Evolutionary conservation across 2,113 vertebrate genomes (phyloP).

Genomic region (Stigmatopora argus): DNA sequence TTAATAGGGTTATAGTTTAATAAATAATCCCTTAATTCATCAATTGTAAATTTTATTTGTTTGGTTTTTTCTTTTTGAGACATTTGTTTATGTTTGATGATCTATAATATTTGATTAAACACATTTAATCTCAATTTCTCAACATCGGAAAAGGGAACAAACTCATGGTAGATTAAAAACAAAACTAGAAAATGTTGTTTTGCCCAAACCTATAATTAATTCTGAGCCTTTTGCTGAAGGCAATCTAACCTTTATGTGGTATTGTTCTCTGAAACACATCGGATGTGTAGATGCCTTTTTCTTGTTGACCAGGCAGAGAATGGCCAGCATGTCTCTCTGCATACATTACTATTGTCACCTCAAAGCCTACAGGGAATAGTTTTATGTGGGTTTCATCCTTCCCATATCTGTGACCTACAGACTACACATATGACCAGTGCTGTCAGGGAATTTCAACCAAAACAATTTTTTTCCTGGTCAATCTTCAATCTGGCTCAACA

Average conservation of each 20-base stretch:
- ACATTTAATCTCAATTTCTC: not conserved
- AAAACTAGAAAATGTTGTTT: not conserved
- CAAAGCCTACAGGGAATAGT: slow-evolving; percentile 20
- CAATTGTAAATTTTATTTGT: too few species aligned
- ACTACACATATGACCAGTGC: slow-evolving; percentile 22
- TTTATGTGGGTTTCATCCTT: slow-evolving; percentile 23
- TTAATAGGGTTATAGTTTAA: too few species aligned
- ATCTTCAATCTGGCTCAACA: not conserved
- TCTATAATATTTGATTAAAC: too few species aligned
- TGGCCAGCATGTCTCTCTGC: slow-evolving; percentile 13
- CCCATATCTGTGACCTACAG: slow-evolving; percentile 37
- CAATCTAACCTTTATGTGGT: not conserved
- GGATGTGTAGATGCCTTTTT: slow-evolving; percentile 16
- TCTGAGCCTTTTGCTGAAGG: not conserved
- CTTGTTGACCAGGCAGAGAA: slow-evolving; percentile 22
- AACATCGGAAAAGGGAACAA: not conserved
- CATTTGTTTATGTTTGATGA: too few species aligned
- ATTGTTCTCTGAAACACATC: slow-evolving; percentile 1
- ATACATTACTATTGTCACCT: slow-evolving; percentile 30
- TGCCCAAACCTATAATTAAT: not conserved
- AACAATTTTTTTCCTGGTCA: not conserved
- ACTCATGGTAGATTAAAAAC: not conserved
- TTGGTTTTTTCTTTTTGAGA: too few species aligned
- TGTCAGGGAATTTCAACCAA: slow-evolving; percentile 42
- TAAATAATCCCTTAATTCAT: too few species aligned